phyloP scores from a whole-genome alignment of 1,140 invertebrate species.

The Aphelenchoides fujianensis region DNA sequence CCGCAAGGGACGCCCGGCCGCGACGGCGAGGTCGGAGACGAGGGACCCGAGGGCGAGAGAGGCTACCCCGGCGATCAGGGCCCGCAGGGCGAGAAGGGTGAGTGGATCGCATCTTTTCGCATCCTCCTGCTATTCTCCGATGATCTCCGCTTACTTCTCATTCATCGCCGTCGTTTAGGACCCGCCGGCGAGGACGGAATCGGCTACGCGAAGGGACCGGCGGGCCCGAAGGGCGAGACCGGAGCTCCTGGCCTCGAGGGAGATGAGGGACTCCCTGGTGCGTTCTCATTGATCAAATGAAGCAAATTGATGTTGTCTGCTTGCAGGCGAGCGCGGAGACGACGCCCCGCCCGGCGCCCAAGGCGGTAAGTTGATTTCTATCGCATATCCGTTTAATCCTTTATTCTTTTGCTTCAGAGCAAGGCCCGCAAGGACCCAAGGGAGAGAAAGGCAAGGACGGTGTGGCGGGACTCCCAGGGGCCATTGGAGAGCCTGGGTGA shows the following conservation, averaged over 20 bases:
- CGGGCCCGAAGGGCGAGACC: conserved; percentile 23
- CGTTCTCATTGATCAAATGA: too few relatives aligned
- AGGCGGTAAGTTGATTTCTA: background rate
- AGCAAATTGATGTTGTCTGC: too few relatives aligned
- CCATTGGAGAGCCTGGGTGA: too few relatives aligned
- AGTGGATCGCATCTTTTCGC: too few relatives aligned
- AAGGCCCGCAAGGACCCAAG: conserved; percentile 6
- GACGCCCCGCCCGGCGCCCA: conserved; percentile 22
- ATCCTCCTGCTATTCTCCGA: too few relatives aligned
- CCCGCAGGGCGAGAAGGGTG: conserved; percentile 14
- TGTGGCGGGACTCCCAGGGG: too few relatives aligned
- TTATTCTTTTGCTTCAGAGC: background rate
- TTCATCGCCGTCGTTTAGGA: background rate
- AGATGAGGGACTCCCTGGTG: conserved; percentile 26
- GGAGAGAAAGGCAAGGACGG: conserved; percentile 23
- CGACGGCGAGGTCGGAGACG: conserved; percentile 20
- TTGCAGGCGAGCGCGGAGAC: conserved; percentile 25
- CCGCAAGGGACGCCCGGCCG: conserved; percentile 13
- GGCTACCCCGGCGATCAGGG: conserved; percentile 9
- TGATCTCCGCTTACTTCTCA: too few relatives aligned
- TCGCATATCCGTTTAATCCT: background rate
- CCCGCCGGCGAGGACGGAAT: conserved; percentile 27
- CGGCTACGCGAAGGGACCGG: conserved; percentile 22
- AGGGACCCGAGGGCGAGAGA: conserved; percentile 24
- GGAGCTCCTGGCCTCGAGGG: conserved; percentile 15